phyloP scores from a whole-genome alignment of 2,113 vertebrate species.

The Myanophis thanlyinensis region DNA sequence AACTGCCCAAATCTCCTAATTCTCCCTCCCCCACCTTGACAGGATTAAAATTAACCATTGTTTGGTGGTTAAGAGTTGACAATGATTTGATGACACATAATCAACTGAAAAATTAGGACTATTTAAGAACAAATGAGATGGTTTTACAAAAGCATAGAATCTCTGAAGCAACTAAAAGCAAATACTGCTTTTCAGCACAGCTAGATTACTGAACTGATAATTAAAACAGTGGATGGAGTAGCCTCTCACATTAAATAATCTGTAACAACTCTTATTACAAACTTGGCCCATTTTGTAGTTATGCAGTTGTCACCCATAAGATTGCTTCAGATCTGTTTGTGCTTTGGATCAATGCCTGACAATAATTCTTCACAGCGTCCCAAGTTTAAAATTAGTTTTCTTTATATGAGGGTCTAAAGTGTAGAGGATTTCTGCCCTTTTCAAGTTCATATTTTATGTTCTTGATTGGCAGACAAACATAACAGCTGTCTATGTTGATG shows the following conservation, averaged over 20 bases:
- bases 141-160: constrained; percentile 13
- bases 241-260: constrained; percentile 74
- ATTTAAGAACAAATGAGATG: neutral
- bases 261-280: constrained; percentile 64
- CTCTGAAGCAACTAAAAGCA: constrained; percentile 58
- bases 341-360: constrained; percentile 65
- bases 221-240: constrained; percentile 67
- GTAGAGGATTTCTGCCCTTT: constrained; percentile 56
- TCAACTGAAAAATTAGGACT: neutral
- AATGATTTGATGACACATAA: neutral
- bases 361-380: constrained; percentile 64
- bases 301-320: constrained; percentile 79
- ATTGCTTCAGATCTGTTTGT: constrained; percentile 65
- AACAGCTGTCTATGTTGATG: constrained; percentile 59
- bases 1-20: too few species aligned
- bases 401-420: constrained; percentile 59
- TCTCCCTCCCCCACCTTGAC: too few species aligned
- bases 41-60: neutral
- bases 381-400: constrained; percentile 67
- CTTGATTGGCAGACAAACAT: constrained; percentile 62
- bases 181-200: constrained; percentile 65
- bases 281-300: constrained; percentile 72
- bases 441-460: constrained; percentile 43
- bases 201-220: constrained; percentile 71
- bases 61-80: neutral